Conservation (phyloP, 2,797 vertebrate genomes). For the Echeneis naucrates region DNA sequence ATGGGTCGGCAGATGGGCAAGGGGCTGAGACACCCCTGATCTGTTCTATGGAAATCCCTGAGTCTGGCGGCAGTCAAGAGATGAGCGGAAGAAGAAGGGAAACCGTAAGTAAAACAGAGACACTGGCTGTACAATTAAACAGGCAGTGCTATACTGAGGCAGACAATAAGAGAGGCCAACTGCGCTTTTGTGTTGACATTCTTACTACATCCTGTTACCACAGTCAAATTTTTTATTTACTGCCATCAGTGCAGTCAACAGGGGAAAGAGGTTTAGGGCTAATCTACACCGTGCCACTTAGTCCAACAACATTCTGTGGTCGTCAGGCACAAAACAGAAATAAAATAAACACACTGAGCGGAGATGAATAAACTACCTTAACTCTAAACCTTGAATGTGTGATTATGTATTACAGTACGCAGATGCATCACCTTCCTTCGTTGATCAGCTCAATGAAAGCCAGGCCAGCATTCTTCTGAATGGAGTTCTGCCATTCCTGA, state of each 20-base stretch:
- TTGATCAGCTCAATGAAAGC: slow-evolving; percentile 99
- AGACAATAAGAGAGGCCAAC: slow-evolving; percentile 16
- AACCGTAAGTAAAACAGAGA: slow-evolving; percentile 26
- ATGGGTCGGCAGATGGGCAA: slow-evolving; percentile 94
- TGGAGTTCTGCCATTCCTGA: slow-evolving; percentile 99
- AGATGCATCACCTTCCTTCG: slow-evolving; percentile 93
- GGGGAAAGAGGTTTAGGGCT: slow-evolving; percentile 54
- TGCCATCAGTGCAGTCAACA: slow-evolving; percentile 29
- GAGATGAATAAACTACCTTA: slow-evolving; percentile 3
- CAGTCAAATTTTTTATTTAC: slow-evolving; percentile 49
- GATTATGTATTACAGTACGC: slow-evolving; percentile 11
- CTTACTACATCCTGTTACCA: slow-evolving; percentile 22
- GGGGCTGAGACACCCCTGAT: slow-evolving; percentile 82
- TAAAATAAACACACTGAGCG: slow-evolving; percentile 10
- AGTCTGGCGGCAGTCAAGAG: slow-evolving; percentile 69
- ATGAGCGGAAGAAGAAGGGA: slow-evolving; percentile 33
- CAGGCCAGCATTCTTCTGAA: slow-evolving; percentile 98
- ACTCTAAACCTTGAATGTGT: slow-evolving; percentile 5
- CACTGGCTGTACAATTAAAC: slow-evolving; percentile 5
- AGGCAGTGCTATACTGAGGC: slow-evolving; percentile 6
- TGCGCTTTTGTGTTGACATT: slow-evolving; percentile 22
- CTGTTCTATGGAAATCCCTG: slow-evolving; percentile 78
- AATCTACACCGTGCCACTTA: slow-evolving; percentile 33
- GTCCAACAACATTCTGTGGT: slow-evolving; percentile 7
- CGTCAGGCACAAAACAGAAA: slow-evolving; percentile 10